phyloP scores from a whole-genome alignment of 2,888 invertebrate species.

The Carcina quercana region DNA sequence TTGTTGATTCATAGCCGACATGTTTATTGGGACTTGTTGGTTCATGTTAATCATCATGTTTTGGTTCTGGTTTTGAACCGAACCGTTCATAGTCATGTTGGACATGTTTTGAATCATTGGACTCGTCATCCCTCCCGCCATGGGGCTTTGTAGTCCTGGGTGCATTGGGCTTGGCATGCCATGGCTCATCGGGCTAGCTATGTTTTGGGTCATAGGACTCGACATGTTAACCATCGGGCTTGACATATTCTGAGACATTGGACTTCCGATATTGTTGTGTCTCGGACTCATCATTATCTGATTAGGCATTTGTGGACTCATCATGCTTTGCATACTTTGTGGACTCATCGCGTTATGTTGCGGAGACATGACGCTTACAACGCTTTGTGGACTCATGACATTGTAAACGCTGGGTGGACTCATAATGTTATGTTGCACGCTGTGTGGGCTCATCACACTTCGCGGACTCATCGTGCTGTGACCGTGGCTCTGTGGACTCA shows the following conservation, averaged over 20 bases:
- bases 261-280: slow-evolving; percentile 53
- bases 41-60: slow-evolving; percentile 35
- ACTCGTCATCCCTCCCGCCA: slow-evolving; percentile 56
- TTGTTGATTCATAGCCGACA: slow-evolving; percentile 19
- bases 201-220: slow-evolving; percentile 44
- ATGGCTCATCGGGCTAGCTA: slow-evolving; percentile 57
- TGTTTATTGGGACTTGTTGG: slow-evolving; percentile 30
- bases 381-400: slow-evolving; percentile 66
- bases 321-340: slow-evolving; percentile 56
- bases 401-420: slow-evolving; percentile 61
- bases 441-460: slow-evolving; percentile 59
- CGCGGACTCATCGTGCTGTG: slow-evolving; percentile 66
- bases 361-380: slow-evolving; percentile 68
- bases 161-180: slow-evolving; percentile 65
- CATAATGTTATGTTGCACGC: slow-evolving; percentile 53
- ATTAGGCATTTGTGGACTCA: slow-evolving; percentile 65
- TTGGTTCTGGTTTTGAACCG: slow-evolving; percentile 20
- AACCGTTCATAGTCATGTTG: slow-evolving; percentile 52
- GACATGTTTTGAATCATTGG: slow-evolving; percentile 62
- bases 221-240: slow-evolving; percentile 54
- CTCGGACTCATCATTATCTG: slow-evolving; percentile 66
- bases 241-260: slow-evolving; percentile 54
- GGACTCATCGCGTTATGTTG: slow-evolving; percentile 67
- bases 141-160: slow-evolving; percentile 56
- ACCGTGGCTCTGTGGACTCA: slow-evolving; percentile 63